phyloP scores from a whole-genome alignment of 2,888 invertebrate genomes.

The Notodonta ziczac region DNA sequence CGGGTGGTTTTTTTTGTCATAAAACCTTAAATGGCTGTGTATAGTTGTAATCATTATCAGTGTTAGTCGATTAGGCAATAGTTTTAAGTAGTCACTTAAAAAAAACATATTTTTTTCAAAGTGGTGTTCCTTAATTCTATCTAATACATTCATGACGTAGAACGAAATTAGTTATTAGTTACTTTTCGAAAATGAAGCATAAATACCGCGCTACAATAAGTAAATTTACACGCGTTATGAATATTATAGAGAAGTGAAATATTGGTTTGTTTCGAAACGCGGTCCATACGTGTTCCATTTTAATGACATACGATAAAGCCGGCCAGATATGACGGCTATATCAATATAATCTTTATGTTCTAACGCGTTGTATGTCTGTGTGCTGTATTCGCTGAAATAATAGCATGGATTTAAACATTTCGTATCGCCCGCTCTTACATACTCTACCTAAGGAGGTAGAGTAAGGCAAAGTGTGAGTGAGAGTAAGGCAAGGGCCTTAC shows the following conservation, averaged over 20 bases:
- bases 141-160: too few species aligned
- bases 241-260: conserved; percentile 40
- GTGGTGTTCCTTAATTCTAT: too few species aligned
- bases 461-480: too few species aligned
- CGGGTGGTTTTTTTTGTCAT: too few species aligned
- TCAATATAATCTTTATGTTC: conserved; percentile 61
- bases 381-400: neutral
- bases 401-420: neutral
- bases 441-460: too few species aligned
- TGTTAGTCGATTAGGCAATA: too few species aligned
- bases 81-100: too few species aligned
- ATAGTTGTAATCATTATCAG: too few species aligned
- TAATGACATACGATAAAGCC: conserved; percentile 72
- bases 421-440: neutral
- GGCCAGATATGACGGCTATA: conserved; percentile 62
- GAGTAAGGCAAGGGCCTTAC: too few species aligned
- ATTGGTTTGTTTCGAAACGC: conserved; percentile 63
- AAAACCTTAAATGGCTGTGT: too few species aligned
- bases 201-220: conserved; percentile 7
- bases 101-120: too few species aligned
- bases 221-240: conserved; percentile 52
- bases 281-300: conserved; percentile 62
- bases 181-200: neutral
- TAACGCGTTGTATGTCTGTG: conserved; percentile 29
- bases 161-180: too few species aligned